phyloP scores from a whole-genome alignment of 2,113 vertebrate species.

The Dicaeum eximium region DNA sequence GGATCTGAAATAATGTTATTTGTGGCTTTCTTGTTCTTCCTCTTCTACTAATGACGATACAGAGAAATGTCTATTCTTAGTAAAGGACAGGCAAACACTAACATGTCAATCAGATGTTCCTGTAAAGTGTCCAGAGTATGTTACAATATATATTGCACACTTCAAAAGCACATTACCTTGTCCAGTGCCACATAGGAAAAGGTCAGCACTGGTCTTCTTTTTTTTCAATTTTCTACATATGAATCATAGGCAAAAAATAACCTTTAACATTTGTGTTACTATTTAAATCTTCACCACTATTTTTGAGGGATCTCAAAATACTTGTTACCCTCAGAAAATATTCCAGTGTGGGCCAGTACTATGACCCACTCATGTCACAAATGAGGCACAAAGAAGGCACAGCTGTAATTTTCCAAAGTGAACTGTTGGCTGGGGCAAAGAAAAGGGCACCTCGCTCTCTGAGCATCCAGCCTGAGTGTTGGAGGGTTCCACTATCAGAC shows the following conservation, averaged over 20 bases:
- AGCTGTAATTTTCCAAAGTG: background rate
- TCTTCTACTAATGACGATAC: background rate
- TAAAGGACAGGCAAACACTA: background rate
- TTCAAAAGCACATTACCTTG: background rate
- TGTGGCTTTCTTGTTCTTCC: background rate
- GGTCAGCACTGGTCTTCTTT: background rate
- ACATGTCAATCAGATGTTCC: background rate
- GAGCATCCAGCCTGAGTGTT: background rate
- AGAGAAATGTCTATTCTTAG: background rate
- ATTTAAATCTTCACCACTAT: background rate
- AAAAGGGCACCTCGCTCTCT: background rate
- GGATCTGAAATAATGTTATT: background rate
- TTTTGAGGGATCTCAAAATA: constrained; percentile 1
- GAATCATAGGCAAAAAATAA: background rate
- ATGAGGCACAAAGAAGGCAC: background rate
- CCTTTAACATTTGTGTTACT: background rate
- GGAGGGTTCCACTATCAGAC: background rate
- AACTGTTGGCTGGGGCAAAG: background rate
- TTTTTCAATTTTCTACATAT: background rate
- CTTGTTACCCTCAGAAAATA: background rate
- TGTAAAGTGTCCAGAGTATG: background rate
- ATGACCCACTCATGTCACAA: background rate
- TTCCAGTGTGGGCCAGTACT: background rate
- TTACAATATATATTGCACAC: background rate
- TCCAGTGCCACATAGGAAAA: background rate